Base-by-base conservation (phyloP, 2,797 vertebrate genomes). In the Eulemur albifrons region DNA sequence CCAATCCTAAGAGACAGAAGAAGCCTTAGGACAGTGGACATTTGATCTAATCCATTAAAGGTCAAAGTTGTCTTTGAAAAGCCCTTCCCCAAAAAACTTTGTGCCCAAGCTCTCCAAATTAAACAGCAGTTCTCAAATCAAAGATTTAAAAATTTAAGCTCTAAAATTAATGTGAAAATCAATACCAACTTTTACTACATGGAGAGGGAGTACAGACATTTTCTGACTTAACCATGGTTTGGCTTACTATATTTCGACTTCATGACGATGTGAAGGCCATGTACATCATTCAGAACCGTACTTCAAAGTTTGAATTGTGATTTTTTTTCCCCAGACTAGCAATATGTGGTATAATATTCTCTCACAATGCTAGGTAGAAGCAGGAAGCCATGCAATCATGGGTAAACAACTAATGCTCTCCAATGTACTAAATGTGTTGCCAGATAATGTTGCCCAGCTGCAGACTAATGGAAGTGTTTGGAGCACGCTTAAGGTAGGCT, bases 321-420 rank as follows among this genome's bases (percentile, higher is more conserved):
- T 76, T 5, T n/a, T 50, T 48, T 76, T 50, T 4, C 21, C 73
- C 18, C 45, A n/a, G 30, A 30, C 73, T 76, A 11, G 9, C 73
- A 50, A 12, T 76, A 50, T 21, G 30, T 76, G 5, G 18, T 21
- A 48, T 3, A 21, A 76, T 50, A 50, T 14, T 63, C 45, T 50
- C 45, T 50, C 45, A n/a, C 0, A 10, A 50, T 50, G 18, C 43
- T 13, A 5, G 45, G 73, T 1, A 3, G 3, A 0, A 18, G 45
- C 73, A 48, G 73, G 45, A 30, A 76, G 73, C 21, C 45, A 50
- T 1, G 10, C 1, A 8, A 50, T n/a, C 45, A 32, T 3, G 5
- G 5, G 45, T n/a, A 76, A n/a, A 76, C 45, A 32, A 14, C 17
- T 11, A 15, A 76, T 50, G 17, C 30, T 10, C 30, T 76, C 11